Conservation (phyloP, 2,113 vertebrate species). For the Sinocyclocheilus anshuiensis region DNA sequence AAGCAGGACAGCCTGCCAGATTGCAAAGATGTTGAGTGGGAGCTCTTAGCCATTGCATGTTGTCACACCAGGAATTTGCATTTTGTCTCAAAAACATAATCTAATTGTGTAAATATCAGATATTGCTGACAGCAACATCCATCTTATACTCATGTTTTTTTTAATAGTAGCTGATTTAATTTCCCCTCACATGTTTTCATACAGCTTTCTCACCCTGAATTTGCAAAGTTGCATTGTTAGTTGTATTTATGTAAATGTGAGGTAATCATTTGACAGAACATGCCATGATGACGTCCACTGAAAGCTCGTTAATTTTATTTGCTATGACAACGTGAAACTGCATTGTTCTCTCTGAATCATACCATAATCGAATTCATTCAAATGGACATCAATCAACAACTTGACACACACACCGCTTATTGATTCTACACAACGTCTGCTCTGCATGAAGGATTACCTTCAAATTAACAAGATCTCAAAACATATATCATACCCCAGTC, state of each 20-base stretch:
- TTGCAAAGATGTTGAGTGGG: conserved; percentile 51
- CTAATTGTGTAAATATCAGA: conserved; percentile 47
- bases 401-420: not conserved
- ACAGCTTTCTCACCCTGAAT: not conserved
- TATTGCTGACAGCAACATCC: not conserved
- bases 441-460: not conserved
- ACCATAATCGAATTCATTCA: not conserved
- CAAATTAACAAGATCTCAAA: not conserved
- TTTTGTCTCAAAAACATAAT: conserved; percentile 39
- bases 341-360: not conserved
- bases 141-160: conserved; percentile 23
- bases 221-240: not conserved
- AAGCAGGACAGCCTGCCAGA: conserved; percentile 42
- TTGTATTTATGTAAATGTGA: not conserved
- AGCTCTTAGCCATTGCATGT: conserved; percentile 27
- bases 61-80: conserved; percentile 20
- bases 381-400: conserved; percentile 1
- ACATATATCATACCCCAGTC: conserved; percentile 30
- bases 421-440: not conserved
- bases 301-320: conserved; percentile 1
- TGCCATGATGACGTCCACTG: not conserved
- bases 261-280: not conserved
- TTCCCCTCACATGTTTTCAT: not conserved
- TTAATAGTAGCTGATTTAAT: not conserved
- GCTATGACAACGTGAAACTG: not conserved